Evolutionary conservation across 1,140 invertebrate species (phyloP).

Genomic region (Pseudomyrmex sp.): DNA sequence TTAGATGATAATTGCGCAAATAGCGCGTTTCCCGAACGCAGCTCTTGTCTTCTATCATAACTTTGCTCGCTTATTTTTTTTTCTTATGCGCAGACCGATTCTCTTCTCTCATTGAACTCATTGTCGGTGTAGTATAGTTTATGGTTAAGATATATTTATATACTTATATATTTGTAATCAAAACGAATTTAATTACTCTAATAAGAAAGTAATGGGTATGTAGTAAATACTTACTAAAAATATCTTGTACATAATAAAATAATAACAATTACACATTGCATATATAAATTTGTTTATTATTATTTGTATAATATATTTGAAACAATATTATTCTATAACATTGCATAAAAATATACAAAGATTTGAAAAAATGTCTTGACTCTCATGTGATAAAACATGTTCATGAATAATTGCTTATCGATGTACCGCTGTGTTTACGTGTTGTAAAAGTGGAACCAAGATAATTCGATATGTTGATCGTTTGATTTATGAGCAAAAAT

Average conservation of each 20-base stretch:
- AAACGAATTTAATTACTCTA: no score
- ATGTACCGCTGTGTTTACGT: conserved; percentile 75
- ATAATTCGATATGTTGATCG: conserved; percentile 69
- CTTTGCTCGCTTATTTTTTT: no score
- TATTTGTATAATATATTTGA: conserved; percentile 86
- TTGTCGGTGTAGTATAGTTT: no score
- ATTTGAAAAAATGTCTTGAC: conserved; percentile 86
- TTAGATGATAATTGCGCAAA: no score
- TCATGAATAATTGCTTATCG: conserved; percentile 83
- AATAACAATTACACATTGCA: conserved; percentile 68
- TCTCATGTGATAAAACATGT: conserved; percentile 85
- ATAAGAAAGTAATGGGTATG: no score
- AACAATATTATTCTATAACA: conserved; percentile 86
- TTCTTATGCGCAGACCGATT: no score
- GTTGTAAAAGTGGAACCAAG: conserved; percentile 56
- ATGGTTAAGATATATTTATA: no score
- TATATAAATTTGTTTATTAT: conserved; percentile 85
- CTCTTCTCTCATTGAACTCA: no score
- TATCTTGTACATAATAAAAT: background rate
- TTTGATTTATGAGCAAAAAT: conserved; percentile 19
- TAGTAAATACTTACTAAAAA: no score
- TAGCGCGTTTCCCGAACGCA: no score
- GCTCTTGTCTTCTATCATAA: no score
- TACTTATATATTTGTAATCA: no score
- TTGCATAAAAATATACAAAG: conserved; percentile 86